Conservation (phyloP, 2,888 invertebrate species). For the Calephelis perditalis region DNA sequence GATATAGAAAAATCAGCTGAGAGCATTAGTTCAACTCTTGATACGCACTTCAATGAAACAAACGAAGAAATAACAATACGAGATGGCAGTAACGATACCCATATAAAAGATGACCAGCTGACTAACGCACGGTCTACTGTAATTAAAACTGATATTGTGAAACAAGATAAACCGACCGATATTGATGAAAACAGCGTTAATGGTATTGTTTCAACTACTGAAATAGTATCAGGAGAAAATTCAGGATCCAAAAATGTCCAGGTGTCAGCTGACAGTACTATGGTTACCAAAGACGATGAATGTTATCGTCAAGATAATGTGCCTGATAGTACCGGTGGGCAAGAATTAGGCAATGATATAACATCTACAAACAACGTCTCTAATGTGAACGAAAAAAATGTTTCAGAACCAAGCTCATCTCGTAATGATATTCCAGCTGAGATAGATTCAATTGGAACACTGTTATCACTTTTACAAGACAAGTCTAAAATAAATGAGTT, state of each 20-base stretch:
- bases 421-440: constrained; percentile 34
- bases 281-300: neutral
- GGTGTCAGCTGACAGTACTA: neutral
- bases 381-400: constrained; percentile 28
- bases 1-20: too few relatives aligned
- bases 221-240: neutral
- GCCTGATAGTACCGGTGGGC: constrained; percentile 14
- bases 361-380: constrained; percentile 32
- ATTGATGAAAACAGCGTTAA: neutral
- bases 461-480: constrained; percentile 60
- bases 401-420: constrained; percentile 30
- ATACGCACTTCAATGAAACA: too few relatives aligned
- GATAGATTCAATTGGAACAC: constrained; percentile 48
- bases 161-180: neutral
- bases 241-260: neutral
- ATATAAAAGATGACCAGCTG: neutral
- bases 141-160: neutral
- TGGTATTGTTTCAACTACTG: constrained; percentile 10
- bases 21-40: too few relatives aligned
- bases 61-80: too few relatives aligned
- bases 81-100: neutral
- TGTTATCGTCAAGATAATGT: constrained; percentile 10
- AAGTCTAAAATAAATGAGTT: constrained; percentile 71
- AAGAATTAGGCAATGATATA: constrained; percentile 5
- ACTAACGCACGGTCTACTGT: neutral